phyloP scores from a whole-genome alignment of 2,797 vertebrate species.

The Anabas testudineus region DNA sequence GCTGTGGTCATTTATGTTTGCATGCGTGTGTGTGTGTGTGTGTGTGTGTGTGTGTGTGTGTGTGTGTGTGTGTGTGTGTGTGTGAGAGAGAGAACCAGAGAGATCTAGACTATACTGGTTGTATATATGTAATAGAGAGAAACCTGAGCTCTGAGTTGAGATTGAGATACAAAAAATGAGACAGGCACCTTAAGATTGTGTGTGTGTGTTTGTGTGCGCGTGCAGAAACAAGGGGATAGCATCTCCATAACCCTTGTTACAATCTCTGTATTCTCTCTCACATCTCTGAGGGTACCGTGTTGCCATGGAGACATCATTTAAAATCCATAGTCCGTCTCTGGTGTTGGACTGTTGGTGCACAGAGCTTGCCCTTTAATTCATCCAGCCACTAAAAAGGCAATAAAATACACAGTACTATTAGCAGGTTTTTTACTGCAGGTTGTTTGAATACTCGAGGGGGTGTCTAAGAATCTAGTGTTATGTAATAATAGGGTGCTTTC shows the following conservation, averaged over 20 bases:
- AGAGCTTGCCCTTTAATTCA: conserved; percentile 10
- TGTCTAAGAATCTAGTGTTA: neutral
- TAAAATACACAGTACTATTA: neutral
- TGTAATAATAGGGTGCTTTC: neutral
- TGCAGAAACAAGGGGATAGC: conserved; percentile 28
- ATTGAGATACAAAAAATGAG: conserved; percentile 27
- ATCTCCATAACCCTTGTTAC: conserved; percentile 37
- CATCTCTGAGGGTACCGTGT: conserved; percentile 23
- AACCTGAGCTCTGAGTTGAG: conserved; percentile 15
- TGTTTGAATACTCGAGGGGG: neutral
- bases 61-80: conserved; percentile 6
- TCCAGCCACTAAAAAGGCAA: neutral
- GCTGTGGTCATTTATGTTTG: conserved; percentile 15
- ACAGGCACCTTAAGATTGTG: conserved; percentile 6
- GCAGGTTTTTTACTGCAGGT: neutral
- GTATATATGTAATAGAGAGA: conserved; percentile 21
- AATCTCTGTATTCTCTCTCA: conserved; percentile 40
- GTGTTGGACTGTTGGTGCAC: conserved; percentile 5
- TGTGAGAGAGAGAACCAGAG: neutral
- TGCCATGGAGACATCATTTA: conserved; percentile 58
- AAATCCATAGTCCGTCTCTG: conserved; percentile 30
- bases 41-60: neutral
- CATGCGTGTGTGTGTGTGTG: conserved; percentile 21
- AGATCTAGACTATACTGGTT: neutral
- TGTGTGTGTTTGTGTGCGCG: conserved; percentile 2